A percentile compares a stretch with the other conserved stretches of the same genome.
These are phyloP conservation scores for Periophthalmus modestus DNA, from an alignment of 2,113 vertebrate genomes.

Conservation along the genomic window DNA sequence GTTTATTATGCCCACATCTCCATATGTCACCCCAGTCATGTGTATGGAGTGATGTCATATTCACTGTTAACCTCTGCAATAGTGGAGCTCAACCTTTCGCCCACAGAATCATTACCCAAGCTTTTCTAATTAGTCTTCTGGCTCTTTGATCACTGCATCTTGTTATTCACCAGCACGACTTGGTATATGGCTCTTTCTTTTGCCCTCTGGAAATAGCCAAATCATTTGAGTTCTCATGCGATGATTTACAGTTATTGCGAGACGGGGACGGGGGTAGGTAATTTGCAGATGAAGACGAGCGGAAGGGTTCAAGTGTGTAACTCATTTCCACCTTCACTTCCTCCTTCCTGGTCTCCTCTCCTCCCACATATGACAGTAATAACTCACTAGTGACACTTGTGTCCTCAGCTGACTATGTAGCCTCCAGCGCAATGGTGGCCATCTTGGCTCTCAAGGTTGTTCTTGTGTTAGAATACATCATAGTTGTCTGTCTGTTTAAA, in stretches of 20 bases:
- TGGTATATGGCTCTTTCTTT: conserved; percentile 10
- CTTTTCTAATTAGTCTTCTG: conserved; percentile 68
- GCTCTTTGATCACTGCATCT: conserved; percentile 51
- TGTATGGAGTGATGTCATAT: conserved; percentile 42
- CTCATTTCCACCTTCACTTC: conserved; percentile 57
- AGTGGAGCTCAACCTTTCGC: conserved; percentile 44
- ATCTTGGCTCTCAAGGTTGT: conserved; percentile 57
- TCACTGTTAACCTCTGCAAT: conserved; percentile 61
- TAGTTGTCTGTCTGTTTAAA: not conserved
- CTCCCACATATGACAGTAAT: conserved; percentile 47
- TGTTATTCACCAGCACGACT: conserved; percentile 49
- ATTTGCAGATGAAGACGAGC: conserved; percentile 64
- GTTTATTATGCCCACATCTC: conserved; percentile 28
- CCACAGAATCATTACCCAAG: conserved; percentile 53
- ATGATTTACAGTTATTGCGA: conserved; percentile 74
- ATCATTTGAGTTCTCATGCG: conserved; percentile 60
- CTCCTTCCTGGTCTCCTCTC: conserved; percentile 38
- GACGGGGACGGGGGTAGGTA: conserved; percentile 40
- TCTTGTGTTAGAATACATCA: not conserved
- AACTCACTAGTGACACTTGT: conserved; percentile 39
- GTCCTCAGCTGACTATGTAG: conserved; percentile 46
- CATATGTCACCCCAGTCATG: conserved; percentile 31
- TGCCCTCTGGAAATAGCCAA: conserved; percentile 67
- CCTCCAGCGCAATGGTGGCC: conserved; percentile 17
- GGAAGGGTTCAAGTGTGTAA: conserved; percentile 63